These are phyloP conservation scores for Tenebrio molitor DNA, from an alignment of 1,140 invertebrate genomes.

Conservation along the genomic window DNA sequence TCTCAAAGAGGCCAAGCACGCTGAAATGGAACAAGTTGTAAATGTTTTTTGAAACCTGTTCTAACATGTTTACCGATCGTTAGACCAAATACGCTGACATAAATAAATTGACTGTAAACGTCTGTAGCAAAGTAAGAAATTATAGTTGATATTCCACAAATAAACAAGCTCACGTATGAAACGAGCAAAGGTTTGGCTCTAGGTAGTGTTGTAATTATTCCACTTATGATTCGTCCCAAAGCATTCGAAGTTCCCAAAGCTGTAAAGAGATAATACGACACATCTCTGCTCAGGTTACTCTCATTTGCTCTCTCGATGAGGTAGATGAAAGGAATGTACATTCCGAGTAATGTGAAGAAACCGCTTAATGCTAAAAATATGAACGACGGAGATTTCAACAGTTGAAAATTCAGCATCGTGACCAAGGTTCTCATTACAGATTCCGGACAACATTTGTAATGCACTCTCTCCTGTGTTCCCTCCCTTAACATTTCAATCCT, in stretches of 20 bases:
- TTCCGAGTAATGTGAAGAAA: slow-evolving; percentile 91
- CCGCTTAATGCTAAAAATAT: slow-evolving; percentile 87
- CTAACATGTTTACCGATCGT: slow-evolving; percentile 28
- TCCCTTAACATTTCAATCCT: slow-evolving; percentile 34
- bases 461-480: slow-evolving; percentile 71
- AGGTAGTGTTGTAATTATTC: slow-evolving; percentile 57
- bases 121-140: slow-evolving; percentile 47
- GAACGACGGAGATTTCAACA: slow-evolving; percentile 90
- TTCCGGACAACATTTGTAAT: slow-evolving; percentile 72
- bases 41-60: not conserved
- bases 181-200: slow-evolving; percentile 54
- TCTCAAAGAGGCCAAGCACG: slow-evolving; percentile 95
- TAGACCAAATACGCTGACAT: slow-evolving; percentile 13
- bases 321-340: slow-evolving; percentile 95
- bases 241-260: slow-evolving; percentile 92
- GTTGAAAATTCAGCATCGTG: slow-evolving; percentile 86
- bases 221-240: slow-evolving; percentile 87
- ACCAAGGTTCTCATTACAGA: slow-evolving; percentile 79
- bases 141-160: slow-evolving; percentile 56
- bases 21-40: slow-evolving; percentile 71
- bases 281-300: slow-evolving; percentile 65
- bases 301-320: slow-evolving; percentile 72
- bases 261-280: slow-evolving; percentile 82
- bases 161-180: slow-evolving; percentile 56
- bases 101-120: slow-evolving; percentile 1